Base-by-base conservation (phyloP, 2,888 invertebrate species). In the Apotomis turbidana region DNA sequence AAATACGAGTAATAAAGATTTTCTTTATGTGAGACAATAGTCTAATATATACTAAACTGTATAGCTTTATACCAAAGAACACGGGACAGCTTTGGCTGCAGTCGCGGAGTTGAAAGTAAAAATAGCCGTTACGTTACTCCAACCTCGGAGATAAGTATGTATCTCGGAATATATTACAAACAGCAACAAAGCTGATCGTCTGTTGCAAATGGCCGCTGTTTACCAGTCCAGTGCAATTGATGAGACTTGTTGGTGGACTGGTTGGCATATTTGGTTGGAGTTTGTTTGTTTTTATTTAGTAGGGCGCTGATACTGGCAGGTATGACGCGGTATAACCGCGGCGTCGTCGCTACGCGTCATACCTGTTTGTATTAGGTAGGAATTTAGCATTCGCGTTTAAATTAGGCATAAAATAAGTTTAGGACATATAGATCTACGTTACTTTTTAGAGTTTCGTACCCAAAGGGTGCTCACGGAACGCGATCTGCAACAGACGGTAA, bases 81-180 rank as follows among this genome's bases (percentile, higher is more conserved):
- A 57, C 51, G 68, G 59, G 72, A 72, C 72, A 63, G 68, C 68
- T 72, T 72, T 72, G 72, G 72, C 72, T 72, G 72, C 68, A 72
- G 68, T 68, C 61, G 58, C 68, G 15, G 46, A 63, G 72, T 72
- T 58, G 68, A 72, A 68, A 68, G 72, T 72, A 72, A 72, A 72
- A 72, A 72, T 72, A 72, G 68, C 72, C 63, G 72, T 72, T 72
- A 72, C 72, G 72, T 68, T 68, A 63, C 44, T 63, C 38, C 68
- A 72, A 72, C 72, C 68, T 72, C 54, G 72, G 63, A 54, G 62
- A 63, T 63, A 72, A 72, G 68, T 51, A 13, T 36, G 54, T 71
- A 72, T 72, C 68, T 51, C 61, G 58, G 72, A 68, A 72, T 68
- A 72, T 63, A 68, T 58, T 72, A 68, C 66, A 66, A 66, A 60